Evolutionary conservation across 2,113 vertebrate genomes (phyloP), one percentile per base, ranked within the genome.

Genomic region (Girardinichthys multiradiatus): DNA sequence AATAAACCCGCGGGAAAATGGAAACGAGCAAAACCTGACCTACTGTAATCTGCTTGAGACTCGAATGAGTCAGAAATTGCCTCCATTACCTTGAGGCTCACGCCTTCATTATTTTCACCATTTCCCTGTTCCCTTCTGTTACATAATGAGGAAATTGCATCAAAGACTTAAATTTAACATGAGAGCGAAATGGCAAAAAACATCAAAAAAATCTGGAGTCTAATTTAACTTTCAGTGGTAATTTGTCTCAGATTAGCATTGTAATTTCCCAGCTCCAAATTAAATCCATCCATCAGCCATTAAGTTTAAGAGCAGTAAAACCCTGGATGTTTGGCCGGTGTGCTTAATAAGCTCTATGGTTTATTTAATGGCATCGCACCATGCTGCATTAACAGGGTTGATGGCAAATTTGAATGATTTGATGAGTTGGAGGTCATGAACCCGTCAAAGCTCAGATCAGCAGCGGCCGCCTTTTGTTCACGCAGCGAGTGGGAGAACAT

Each of bases 41-140:
- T 7, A 42, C 73, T 42, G 76, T 69, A 1, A 76, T 75, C 68
- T 35, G 54, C 70, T 68, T 68, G 71, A 66, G 77, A 81, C 67
- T 69, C 35, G 30, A 62, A 68, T 71, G 84, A 79, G 76, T 86
- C 78, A 71, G 84, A 82, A 76, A 84, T 21, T 65, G 69, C 68
- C 85, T 90, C 86, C 74, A 86, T 90, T 90, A 86, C 84, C 70
- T 13, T 37, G 51, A 57, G 26, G 51, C 85, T 84, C 79, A 86
- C 74, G 77, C 90, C 71, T 82, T 88, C 82, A 82, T 91, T 87
- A 83, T 83, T 87, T 86, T 83, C n/a, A 69, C 78, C 77, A 76
- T 86, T 71, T 76, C 67, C 76, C 69, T 54, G 63, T 68, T 82
- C 74, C 68, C 63, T 64, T 28, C 67, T 67, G 79, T 85, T 87